These are phyloP conservation scores for Meiosimyza platycephala DNA, from an alignment of 2,888 invertebrate species.

Conservation along the genomic window DNA sequence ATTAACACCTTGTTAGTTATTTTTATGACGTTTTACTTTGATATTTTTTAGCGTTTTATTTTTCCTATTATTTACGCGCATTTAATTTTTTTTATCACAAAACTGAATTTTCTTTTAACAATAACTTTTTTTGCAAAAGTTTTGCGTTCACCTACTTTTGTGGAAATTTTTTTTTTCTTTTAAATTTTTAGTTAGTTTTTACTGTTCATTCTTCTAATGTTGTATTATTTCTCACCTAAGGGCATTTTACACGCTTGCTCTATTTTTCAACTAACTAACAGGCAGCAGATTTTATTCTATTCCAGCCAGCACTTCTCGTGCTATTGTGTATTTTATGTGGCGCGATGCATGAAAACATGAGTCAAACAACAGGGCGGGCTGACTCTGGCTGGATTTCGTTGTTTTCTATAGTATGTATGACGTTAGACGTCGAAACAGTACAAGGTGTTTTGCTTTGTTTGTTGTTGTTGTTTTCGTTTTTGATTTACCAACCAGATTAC, in stretches of 20 bases:
- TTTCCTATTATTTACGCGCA: not conserved
- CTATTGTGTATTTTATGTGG: not conserved
- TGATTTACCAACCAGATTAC: conserved; percentile 21
- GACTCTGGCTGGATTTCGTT: not conserved
- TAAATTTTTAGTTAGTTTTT: no score
- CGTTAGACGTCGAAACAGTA: not conserved
- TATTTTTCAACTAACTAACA: no score
- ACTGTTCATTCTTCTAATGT: no score
- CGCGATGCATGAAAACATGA: conserved; percentile 32
- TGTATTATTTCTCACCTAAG: no score
- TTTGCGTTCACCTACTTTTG: no score
- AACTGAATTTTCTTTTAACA: no score
- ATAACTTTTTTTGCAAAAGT: no score
- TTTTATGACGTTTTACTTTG: not conserved
- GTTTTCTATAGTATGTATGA: not conserved
- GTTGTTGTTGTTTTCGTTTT: conserved; percentile 3
- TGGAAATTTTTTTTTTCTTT: no score
- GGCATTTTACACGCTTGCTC: no score
- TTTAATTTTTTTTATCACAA: conserved; percentile 5
- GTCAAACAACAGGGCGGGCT: conserved; percentile 17
- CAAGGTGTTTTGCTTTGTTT: no score
- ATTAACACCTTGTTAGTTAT: not conserved
- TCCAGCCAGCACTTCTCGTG: not conserved
- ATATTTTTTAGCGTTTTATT: not conserved
- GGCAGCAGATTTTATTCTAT: not conserved